Percentiles rank a stretch among this genome's conserved stretches.
Evolutionary conservation across 2,113 vertebrate species (phyloP).

Genomic region (Dasyurus viverrinus): DNA sequence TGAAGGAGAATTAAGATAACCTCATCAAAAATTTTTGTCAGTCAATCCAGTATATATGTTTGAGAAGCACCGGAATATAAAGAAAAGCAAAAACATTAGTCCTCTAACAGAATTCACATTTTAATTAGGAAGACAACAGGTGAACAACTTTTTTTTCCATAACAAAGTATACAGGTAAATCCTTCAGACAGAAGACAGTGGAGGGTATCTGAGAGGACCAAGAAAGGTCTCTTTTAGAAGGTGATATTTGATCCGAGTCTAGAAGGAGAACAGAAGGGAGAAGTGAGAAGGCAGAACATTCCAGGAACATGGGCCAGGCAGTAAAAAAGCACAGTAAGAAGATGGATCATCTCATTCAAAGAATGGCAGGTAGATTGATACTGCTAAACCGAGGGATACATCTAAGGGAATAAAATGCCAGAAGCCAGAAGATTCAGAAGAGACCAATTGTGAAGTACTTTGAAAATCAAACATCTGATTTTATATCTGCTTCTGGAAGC

Average conservation of each 20-base stretch:
- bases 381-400: not conserved
- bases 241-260: not conserved
- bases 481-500: not conserved
- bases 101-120: not conserved
- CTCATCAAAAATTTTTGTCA: not conserved
- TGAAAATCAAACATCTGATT: not conserved
- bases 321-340: not conserved
- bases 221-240: not conserved
- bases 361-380: not conserved
- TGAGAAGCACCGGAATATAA: not conserved
- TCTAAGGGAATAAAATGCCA: not conserved
- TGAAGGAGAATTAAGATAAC: not conserved
- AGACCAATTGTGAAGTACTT: not conserved
- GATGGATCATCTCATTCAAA: not conserved
- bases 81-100: not conserved
- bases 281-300: not conserved
- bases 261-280: not conserved
- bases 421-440: not conserved
- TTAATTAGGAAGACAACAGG: not conserved
- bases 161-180: not conserved
- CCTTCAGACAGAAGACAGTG: not conserved
- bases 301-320: not conserved
- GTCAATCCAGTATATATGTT: not conserved
- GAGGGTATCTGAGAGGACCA: not conserved
- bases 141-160: too few species aligned